Evolutionary conservation across 2,888 invertebrate genomes (phyloP), one percentile per base, ranked within the genome.

Genomic region (Tiliacea aurago): DNA sequence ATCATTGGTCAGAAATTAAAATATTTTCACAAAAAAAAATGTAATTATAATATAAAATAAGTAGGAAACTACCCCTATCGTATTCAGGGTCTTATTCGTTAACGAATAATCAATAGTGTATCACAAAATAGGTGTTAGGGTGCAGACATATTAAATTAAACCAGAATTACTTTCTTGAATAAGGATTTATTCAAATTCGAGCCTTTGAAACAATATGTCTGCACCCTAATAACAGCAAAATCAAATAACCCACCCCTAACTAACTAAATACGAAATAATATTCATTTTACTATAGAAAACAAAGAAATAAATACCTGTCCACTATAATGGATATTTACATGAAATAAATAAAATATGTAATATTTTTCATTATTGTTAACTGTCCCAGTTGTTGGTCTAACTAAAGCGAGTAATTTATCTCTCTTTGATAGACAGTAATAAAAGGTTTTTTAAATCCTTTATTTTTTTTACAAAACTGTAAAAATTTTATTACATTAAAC

Each of bases 281-380:
- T 51, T 61, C 2, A 70, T 51, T 63, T 59, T 59, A 76, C 70
- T 64, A 76, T 81, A 5, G 45, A 71, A 71, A 77, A 68, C 77
- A 71, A 70, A 51, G 6, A 70, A 69, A 73, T 71, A 81, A 81
- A 76, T 71, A 76, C 56, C 78, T 68, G 51, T n/a, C 56, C 71
- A 81, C 71, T 76, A 51, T 43, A 28, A 28, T 51, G 23, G 28
- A 49, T 76, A 67, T 79, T 63, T 72, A 78, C 79, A 76, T 55
- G n/a, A 58, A 67, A 28, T 15, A 58, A 69, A 66, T n/a, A n/a
- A n/a, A n/a, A n/a, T n/a, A n/a, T 20, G 55, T 43, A 20, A 15
- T 11, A 15, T 20, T 41, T 74, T 37, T n/a, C 1, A 33, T 51
- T 73, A 20, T 61, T 51, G 45, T 56, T n/a, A 28, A 10, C n/a